Base-by-base conservation (phyloP, 2,888 invertebrate genomes). In the Eupithecia vulgata region DNA sequence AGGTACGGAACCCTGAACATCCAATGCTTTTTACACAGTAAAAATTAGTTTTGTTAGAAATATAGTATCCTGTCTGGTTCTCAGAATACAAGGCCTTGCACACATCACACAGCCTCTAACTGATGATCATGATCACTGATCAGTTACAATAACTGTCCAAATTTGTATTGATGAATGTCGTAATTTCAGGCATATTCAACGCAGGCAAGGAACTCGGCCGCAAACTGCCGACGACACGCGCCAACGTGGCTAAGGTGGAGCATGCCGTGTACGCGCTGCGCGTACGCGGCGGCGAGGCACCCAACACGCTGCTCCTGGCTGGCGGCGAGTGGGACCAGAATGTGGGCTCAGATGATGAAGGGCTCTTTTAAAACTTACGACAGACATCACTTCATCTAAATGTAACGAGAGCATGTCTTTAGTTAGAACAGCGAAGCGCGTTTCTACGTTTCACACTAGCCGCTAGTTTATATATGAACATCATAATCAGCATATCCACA, bases 221-320 rank as follows among this genome's bases (percentile, higher is more conserved):
- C 42, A 98, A 98, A 90, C 90, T 97, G 67, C 92, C 94, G 57
- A 96, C 96, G 0, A 95, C 98, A 67, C 95, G 96, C 59, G 96
- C 96, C 81, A 98, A 97, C 86, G 95, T 98, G 61, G 82, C 95
- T 1, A 98, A 98, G 91, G 97, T 98, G 83, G 98, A 98, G 87
- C 95, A 96, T 77, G 97, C 97, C 0, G 97, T 97, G 85, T 98
- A 97, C 83, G 97, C 97, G 13, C 95, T 98, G 30, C 95, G 96
- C 80, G 96, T 98, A 1, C 95, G 98, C 37, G 97, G 97, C 0
- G 96, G 97, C 0, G 98, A 98, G 88, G 96, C 97, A 42, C 97
- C 97, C 0, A 95, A 96, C 74, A 95, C 84, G 0, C 81, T 91
- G 45, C 76, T 90, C 68, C 73, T 88, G 48, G 45, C 74, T 84